These are phyloP conservation scores for Parnassius smintheus DNA, from an alignment of 2,888 invertebrate species.

Conservation along the genomic window DNA sequence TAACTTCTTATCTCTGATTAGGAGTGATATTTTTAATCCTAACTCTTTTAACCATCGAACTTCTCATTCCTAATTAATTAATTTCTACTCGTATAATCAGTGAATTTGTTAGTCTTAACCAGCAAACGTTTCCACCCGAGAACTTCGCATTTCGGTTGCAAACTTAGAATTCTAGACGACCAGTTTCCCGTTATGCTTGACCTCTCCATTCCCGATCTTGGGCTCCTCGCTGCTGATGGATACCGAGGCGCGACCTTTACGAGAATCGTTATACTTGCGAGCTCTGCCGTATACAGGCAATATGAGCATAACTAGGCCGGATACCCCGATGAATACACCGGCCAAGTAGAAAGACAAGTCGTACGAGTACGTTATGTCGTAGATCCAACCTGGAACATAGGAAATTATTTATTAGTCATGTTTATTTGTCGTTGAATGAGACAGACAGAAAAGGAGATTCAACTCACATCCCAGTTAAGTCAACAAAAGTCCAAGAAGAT, in stretches of 20 bases:
- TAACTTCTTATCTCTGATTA: too few species aligned
- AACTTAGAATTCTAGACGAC: conserved; percentile 5
- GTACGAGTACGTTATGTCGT: conserved; percentile 88
- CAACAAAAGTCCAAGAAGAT: too few species aligned
- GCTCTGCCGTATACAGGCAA: conserved; percentile 45
- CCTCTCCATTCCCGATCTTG: conserved; percentile 36
- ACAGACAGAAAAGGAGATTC: too few species aligned
- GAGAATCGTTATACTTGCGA: conserved; percentile 26
- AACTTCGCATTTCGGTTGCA: too few species aligned
- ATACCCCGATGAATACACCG: conserved; percentile 88
- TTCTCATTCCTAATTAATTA: too few species aligned
- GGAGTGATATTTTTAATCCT: too few species aligned
- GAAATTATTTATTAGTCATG: neutral
- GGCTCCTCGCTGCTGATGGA: conserved; percentile 12
- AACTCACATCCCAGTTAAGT: too few species aligned
- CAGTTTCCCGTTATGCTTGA: conserved; percentile 49
- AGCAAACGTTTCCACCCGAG: too few species aligned
- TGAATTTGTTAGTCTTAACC: too few species aligned
- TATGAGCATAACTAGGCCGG: conserved; percentile 83
- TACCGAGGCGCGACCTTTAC: conserved; percentile 11
- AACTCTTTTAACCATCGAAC: too few species aligned
- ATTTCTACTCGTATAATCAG: too few species aligned
- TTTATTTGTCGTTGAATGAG: too few species aligned
- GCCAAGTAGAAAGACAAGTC: conserved; percentile 90
- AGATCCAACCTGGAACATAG: conserved; percentile 86